phyloP scores from a whole-genome alignment of 2,113 vertebrate genomes.

The Spilogale gracilis region DNA sequence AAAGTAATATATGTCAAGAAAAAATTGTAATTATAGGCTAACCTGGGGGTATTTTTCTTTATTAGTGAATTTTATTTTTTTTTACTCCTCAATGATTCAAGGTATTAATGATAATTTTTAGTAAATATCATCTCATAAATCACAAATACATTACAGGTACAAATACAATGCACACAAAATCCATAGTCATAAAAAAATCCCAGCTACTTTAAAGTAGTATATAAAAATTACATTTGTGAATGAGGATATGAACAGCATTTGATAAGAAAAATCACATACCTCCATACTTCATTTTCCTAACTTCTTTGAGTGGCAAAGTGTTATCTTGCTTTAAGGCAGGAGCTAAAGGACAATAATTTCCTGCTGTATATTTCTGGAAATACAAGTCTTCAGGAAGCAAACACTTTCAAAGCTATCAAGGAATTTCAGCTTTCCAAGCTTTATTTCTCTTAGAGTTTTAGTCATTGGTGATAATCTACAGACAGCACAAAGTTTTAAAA shows the following conservation, averaged over 20 bases:
- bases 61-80: not conserved
- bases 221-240: not conserved
- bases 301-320: not conserved
- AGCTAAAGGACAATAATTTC: not conserved
- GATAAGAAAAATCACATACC: slow-evolving; percentile 21
- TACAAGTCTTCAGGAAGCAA: not conserved
- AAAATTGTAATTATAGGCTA: not conserved
- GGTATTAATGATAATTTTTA: not conserved
- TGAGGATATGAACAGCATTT: not conserved
- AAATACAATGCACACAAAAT: not conserved
- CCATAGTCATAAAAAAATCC: not conserved
- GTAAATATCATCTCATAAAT: not conserved
- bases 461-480: not conserved
- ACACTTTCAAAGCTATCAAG: not conserved
- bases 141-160: not conserved
- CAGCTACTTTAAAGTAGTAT: not conserved
- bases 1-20: not conserved
- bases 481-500: not conserved
- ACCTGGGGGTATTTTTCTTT: not conserved
- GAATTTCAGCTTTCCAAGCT: not conserved
- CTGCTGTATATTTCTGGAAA: not conserved
- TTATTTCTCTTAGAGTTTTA: not conserved
- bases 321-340: slow-evolving; percentile 1
- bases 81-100: not conserved
- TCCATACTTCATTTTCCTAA: not conserved